Evolutionary conservation across 37 sponge, comb jelly and placozoan species (phyloP), one percentile per base, ranked within the genome.

Genomic region (Haliclona indistincta): DNA sequence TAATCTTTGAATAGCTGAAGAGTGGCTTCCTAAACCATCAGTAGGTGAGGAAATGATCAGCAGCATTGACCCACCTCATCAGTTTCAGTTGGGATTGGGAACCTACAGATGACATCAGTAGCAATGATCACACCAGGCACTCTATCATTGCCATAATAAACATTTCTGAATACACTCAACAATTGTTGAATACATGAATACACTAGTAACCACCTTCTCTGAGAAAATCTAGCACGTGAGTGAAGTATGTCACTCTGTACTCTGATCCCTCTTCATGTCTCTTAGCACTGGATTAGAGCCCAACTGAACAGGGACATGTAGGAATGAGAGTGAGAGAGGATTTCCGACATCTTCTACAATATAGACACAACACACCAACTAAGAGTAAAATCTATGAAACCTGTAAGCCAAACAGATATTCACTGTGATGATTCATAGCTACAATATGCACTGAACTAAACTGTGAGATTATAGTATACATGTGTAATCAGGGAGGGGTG

Each of bases 41-140:
- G 20, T 58, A 38, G 11, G 43, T 17, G 38, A 38, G 2, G 2
- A n/a, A n/a, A n/a, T n/a, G n/a, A n/a, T n/a, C n/a, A n/a, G n/a
- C n/a, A n/a, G n/a, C n/a, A n/a, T n/a, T n/a, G n/a, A 40, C 7
- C 11, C 62, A 85, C 89, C 75, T 90, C 91, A 51, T 80, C 78
- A 33, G 88, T 89, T 65, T 97, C 98, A 11, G 93, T 94, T 37
- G 98, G n/a, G n/a, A n/a, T n/a, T n/a, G n/a, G 98, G 71, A 97
- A 97, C 1, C 98, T 95, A 84, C 98, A 97, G 38, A 97, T 97
- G 67, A 97, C 86, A 63, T 97, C 98, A n/a, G 98, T 97, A 61
- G 93, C 98, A 79, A 97, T 94, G 90, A 83, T 94, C 56, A 97
- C 61, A 22, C 85, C 93, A 15, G 98, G 98, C 5, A 97, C 95